phyloP scores from a whole-genome alignment of 2,113 vertebrate genomes.

The Phoenicopterus ruber region DNA sequence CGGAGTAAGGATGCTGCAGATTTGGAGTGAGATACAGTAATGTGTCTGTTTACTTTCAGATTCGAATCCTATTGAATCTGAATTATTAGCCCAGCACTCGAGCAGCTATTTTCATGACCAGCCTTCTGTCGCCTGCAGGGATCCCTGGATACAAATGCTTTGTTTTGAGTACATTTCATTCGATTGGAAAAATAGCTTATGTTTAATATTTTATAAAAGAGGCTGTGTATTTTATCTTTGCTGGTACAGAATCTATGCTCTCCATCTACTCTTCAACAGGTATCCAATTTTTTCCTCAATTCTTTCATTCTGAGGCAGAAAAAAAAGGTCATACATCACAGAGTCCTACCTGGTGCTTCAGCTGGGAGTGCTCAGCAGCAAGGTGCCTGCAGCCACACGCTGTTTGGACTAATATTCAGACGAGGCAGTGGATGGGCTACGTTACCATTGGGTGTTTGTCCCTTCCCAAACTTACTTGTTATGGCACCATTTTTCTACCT shows the following conservation, averaged over 20 bases:
- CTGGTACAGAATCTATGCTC: neutral
- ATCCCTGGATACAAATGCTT: neutral
- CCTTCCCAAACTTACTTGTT: neutral
- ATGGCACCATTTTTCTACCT: neutral
- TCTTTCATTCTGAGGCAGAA: neutral
- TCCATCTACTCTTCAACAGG: neutral
- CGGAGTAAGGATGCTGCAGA: neutral
- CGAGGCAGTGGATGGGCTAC: neutral
- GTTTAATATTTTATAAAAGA: neutral
- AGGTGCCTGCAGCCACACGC: neutral
- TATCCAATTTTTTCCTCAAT: neutral
- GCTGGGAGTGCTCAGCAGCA: neutral
- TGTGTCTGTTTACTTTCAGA: neutral
- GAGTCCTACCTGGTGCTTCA: neutral
- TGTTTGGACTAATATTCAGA: neutral
- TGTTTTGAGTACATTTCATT: neutral
- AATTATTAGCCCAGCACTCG: neutral
- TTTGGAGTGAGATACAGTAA: neutral
- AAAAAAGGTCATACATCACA: neutral
- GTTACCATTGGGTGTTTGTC: neutral
- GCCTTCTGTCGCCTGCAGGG: neutral
- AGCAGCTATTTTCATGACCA: neutral
- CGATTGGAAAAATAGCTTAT: neutral
- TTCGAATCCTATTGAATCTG: neutral
- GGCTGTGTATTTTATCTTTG: neutral